Percentiles rank a stretch among this genome's conserved stretches.
Conservation (phyloP, 2,113 vertebrate genomes). For the Sigmodon hispidus region DNA sequence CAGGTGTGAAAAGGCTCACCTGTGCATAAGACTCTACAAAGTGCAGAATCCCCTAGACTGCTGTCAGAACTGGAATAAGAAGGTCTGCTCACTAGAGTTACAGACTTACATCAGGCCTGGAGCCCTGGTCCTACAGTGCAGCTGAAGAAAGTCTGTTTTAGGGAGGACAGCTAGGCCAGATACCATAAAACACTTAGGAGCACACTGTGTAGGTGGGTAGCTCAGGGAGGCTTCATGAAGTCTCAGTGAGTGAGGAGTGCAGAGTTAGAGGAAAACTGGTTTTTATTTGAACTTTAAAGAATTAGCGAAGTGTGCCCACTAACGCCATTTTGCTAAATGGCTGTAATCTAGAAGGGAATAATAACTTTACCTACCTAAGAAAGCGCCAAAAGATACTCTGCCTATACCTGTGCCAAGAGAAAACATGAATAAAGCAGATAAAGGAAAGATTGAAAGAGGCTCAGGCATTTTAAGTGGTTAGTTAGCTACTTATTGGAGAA, state of each 20-base stretch:
- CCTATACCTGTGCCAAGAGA: conserved; percentile 89
- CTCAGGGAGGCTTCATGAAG: neutral
- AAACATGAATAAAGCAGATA: conserved; percentile 77
- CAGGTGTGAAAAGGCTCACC: neutral
- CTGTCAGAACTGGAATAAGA: neutral
- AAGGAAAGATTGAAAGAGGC: conserved; percentile 78
- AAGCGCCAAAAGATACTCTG: conserved; percentile 94
- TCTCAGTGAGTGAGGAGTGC: neutral
- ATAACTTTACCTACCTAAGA: conserved; percentile 91
- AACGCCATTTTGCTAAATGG: neutral
- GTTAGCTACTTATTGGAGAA: conserved; percentile 63
- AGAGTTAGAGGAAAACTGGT: neutral
- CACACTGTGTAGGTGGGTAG: neutral
- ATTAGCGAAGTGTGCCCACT: neutral
- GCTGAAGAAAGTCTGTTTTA: neutral
- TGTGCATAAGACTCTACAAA: neutral
- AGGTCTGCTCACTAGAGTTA: too few species aligned
- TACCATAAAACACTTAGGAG: neutral
- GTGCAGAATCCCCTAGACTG: neutral
- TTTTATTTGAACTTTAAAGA: neutral
- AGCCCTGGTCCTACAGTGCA: too few species aligned
- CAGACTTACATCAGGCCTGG: accelerated
- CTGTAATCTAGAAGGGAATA: neutral
- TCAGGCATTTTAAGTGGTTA: conserved; percentile 34
- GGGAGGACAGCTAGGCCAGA: neutral